These are phyloP conservation scores for Cephus pulcher DNA, from an alignment of 2,888 invertebrate species.

Conservation along the genomic window DNA sequence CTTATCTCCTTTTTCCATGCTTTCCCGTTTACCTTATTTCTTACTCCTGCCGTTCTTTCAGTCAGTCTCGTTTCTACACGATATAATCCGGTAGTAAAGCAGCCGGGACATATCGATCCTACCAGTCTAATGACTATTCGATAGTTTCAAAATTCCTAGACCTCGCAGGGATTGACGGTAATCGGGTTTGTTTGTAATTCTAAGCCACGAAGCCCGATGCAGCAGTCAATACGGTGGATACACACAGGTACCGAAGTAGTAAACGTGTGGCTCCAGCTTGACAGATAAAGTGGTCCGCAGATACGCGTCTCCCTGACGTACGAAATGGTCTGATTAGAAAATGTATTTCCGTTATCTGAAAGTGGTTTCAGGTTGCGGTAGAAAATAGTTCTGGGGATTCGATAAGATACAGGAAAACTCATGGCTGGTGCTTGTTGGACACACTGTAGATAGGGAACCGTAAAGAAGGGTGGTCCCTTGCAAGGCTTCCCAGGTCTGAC, in stretches of 20 bases:
- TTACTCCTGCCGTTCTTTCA: background rate
- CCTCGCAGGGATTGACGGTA: conserved; percentile 39
- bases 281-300: background rate
- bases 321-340: background rate
- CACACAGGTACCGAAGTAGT: background rate
- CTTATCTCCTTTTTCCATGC: background rate
- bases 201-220: conserved; percentile 53
- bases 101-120: conserved; percentile 3
- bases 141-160: background rate
- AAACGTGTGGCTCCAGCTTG: background rate
- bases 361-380: background rate
- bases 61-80: background rate
- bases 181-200: conserved; percentile 60
- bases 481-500: conserved; percentile 21
- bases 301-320: background rate
- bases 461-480: conserved; percentile 2
- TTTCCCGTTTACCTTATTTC: background rate
- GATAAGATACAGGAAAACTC: background rate
- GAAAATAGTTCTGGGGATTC: background rate
- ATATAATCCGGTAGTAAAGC: background rate
- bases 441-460: background rate
- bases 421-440: background rate
- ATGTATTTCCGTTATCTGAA: background rate
- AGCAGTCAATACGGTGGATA: background rate
- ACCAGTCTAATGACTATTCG: background rate